Conservation (phyloP, 2,797 vertebrate species). For the Poeciliopsis infans region DNA sequence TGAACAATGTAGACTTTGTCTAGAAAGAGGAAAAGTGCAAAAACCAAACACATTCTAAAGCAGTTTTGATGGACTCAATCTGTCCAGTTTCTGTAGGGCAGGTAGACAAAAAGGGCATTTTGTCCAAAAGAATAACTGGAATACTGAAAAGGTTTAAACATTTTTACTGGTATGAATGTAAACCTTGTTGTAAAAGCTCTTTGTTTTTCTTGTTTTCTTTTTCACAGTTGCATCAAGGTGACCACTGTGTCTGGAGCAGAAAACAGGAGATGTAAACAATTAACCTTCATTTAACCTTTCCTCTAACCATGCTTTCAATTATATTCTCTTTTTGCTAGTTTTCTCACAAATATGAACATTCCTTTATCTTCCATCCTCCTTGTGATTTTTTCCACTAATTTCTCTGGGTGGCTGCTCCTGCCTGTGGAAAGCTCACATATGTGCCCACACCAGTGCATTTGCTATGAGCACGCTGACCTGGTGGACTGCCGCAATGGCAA, state of each 20-base stretch:
- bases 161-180: not conserved
- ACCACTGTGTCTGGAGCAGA: not conserved
- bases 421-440: constrained; percentile 13
- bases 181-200: not conserved
- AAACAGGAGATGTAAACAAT: constrained; percentile 12
- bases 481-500: constrained; percentile 72
- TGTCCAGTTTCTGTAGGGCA: too few relatives aligned
- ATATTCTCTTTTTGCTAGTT: not conserved
- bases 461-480: constrained; percentile 73
- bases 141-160: too few relatives aligned
- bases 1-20: too few relatives aligned
- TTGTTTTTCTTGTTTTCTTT: constrained; percentile 1
- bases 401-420: not conserved
- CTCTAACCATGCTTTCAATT: not conserved
- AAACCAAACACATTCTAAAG: too few relatives aligned
- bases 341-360: constrained; percentile 44
- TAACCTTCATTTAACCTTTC: not conserved
- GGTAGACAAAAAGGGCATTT: too few relatives aligned
- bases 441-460: constrained; percentile 72
- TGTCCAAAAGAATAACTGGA: too few relatives aligned
- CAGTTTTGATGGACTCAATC: too few relatives aligned
- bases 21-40: too few relatives aligned
- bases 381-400: constrained; percentile 16
- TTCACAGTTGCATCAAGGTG: constrained; percentile 6
- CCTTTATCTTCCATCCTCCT: not conserved